Conservation (phyloP, 2,797 vertebrate genomes). For the Gallirallus australis region DNA sequence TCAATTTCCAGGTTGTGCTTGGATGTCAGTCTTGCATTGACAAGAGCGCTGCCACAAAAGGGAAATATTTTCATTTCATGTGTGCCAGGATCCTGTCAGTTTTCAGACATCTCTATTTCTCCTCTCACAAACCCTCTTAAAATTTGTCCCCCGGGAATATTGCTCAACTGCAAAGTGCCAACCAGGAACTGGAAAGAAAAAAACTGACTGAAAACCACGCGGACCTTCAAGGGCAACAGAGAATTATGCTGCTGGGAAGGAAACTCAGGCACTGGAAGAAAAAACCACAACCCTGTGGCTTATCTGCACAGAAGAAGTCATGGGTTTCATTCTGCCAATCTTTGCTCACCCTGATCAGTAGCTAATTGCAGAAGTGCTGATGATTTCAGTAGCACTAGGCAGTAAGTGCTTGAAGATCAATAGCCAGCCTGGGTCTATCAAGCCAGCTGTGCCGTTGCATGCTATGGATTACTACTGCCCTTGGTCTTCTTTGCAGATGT, state of each 20-base stretch:
- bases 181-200: neutral
- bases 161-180: slow-evolving; percentile 8
- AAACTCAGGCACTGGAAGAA: neutral
- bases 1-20: slow-evolving; percentile 23
- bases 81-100: slow-evolving; percentile 45
- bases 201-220: neutral
- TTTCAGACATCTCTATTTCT: slow-evolving; percentile 63
- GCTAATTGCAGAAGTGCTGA: slow-evolving; percentile 29
- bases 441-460: neutral
- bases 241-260: slow-evolving; percentile 16
- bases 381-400: accelerated
- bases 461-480: neutral
- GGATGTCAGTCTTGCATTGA: slow-evolving; percentile 44
- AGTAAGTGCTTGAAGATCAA: neutral
- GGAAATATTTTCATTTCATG: slow-evolving; percentile 46
- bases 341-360: neutral
- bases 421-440: neutral
- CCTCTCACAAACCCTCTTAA: slow-evolving; percentile 7
- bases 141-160: slow-evolving; percentile 1
- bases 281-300: neutral
- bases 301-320: neutral
- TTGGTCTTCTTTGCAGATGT: neutral
- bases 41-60: neutral
- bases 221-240: slow-evolving; percentile 3
- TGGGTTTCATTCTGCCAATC: neutral